These are phyloP conservation scores for Sphaerophoria rueppellii DNA, from an alignment of 2,888 invertebrate genomes.

Conservation along the genomic window DNA sequence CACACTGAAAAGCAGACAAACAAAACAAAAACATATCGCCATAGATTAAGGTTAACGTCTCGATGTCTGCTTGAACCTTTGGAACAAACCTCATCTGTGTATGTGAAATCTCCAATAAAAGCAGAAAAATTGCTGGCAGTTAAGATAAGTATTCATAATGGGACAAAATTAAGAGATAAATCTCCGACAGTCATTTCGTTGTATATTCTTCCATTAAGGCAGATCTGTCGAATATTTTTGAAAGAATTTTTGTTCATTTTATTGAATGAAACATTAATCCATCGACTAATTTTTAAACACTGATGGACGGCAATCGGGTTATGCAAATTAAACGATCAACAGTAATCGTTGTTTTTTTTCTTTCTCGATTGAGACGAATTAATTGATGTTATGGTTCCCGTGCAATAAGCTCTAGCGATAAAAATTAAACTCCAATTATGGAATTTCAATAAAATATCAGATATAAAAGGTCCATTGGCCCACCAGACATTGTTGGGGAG, in stretches of 20 bases:
- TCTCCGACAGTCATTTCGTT: constrained; percentile 7
- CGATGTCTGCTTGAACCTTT: not conserved
- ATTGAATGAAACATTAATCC: constrained; percentile 12
- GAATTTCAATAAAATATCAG: not conserved
- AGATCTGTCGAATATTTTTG: not conserved
- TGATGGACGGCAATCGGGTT: constrained; percentile 59
- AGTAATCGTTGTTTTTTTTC: not conserved
- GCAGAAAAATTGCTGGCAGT: constrained; percentile 58
- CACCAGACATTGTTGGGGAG: constrained; percentile 48
- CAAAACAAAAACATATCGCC: not conserved
- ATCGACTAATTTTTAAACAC: constrained; percentile 14
- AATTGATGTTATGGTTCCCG: constrained; percentile 26
- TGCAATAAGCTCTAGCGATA: constrained; percentile 8
- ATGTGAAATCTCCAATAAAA: constrained; percentile 28
- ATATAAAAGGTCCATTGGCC: constrained; percentile 59
- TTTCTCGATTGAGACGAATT: not conserved
- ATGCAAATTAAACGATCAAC: constrained; percentile 51
- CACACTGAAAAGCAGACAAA: not conserved
- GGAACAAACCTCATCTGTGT: not conserved
- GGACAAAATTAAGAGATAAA: constrained; percentile 68
- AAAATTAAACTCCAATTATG: constrained; percentile 30
- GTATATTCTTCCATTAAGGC: not conserved
- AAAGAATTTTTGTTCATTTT: not conserved
- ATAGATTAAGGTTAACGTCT: constrained; percentile 28
- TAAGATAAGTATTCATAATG: constrained; percentile 63